Evolutionary conservation across 1,140 invertebrate genomes (phyloP), one percentile per base, ranked within the genome.

Genomic region (Cataglyphis hispanica): DNA sequence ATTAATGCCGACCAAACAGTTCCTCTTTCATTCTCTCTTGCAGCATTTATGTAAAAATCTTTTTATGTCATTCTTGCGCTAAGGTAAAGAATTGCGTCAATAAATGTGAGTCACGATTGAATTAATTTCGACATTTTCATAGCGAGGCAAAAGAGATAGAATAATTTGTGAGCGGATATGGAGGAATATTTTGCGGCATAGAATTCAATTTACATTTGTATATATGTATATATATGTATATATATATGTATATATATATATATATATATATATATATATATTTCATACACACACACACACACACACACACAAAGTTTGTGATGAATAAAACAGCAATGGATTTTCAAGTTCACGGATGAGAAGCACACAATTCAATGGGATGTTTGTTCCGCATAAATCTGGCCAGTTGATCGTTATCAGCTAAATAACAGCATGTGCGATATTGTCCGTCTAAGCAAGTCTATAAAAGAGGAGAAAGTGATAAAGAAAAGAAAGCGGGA

Each of bases 401-500:
- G 0, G 0, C 13, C 19, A 6, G 46, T 50, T 31, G 37, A 61
- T 63, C 37, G n/a, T 84, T 64, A 69, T 53, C 72, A 43, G 11
- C 40, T 63, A 40, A 61, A 63, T 34, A 27, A 63, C 22, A 69
- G 16, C 22, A 37, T 11, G 22, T 25, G 50, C 22, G 77, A 58
- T 61, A n/a, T 60, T 31, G 22, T 66, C 13, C 2, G n/a, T 67
- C 58, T 22, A 43, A 64, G 22, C 13, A 37, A 43, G 22, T 90
- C 76, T 85, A 66, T 40, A 53, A 50, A 66, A 85, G 34, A 74
- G 11, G 87, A 81, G 88, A 90, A 90, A 90, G 88, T 60, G 69
- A 77, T 83, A 76, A 89, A 77, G 34, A 84, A 84, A 87, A 25
- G 56, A 90, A 87, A 80, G 80, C 63, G 46, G 10, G 7, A 11